These are phyloP conservation scores for Cephalopachus bancanus DNA, from an alignment of 2,797 vertebrate species.

Conservation along the genomic window DNA sequence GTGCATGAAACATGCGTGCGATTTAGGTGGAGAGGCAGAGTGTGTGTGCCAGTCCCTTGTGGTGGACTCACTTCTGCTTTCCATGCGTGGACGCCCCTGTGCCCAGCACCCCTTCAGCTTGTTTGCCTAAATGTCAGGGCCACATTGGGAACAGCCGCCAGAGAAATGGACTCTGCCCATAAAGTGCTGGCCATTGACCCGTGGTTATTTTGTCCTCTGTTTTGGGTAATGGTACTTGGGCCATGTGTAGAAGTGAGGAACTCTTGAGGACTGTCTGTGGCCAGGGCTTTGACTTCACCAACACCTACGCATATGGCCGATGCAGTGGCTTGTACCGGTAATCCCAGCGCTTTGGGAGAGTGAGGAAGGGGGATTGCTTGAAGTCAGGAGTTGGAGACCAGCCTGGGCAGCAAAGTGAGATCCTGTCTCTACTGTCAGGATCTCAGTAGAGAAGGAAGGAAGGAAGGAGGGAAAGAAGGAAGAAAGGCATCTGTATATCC, in stretches of 20 bases:
- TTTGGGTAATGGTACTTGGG: rapidly evolving
- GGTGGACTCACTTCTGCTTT: constrained; percentile 72
- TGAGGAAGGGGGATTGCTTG: too few species aligned
- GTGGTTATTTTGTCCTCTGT: not conserved
- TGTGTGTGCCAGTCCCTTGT: constrained; percentile 73
- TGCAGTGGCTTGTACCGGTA: too few species aligned
- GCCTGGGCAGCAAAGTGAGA: too few species aligned
- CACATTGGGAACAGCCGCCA: constrained; percentile 75
- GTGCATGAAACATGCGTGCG: not conserved
- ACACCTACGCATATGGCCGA: too few species aligned
- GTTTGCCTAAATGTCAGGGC: constrained; percentile 74
- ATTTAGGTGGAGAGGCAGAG: constrained; percentile 39
- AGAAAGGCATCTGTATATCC: too few species aligned
- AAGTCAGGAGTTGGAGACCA: too few species aligned
- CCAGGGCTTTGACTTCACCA: not conserved
- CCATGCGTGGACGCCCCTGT: constrained; percentile 66
- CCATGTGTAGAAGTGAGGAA: not conserved
- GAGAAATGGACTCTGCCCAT: constrained; percentile 33
- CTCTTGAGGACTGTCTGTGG: rapidly evolving
- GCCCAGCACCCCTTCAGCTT: constrained; percentile 75
- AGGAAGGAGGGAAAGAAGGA: too few species aligned
- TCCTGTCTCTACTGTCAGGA: too few species aligned
- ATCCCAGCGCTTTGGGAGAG: too few species aligned
- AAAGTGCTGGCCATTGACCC: constrained; percentile 52
- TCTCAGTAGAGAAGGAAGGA: too few species aligned